phyloP scores from a whole-genome alignment of 1,140 invertebrate species.

The Heterodera schachtii region DNA sequence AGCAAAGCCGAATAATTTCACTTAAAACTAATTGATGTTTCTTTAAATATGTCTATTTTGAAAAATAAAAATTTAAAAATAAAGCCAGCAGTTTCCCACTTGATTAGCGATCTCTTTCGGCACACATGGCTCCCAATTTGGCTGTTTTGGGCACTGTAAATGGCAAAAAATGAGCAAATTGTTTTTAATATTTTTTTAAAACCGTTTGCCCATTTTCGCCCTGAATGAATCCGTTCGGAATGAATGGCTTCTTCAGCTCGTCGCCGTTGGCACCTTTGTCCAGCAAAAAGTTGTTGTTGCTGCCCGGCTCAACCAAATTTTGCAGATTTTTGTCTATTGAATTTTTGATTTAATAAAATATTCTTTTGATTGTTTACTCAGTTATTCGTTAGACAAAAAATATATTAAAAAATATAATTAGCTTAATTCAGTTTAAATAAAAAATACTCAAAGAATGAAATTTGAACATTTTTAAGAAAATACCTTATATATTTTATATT shows the following conservation, averaged over 20 bases:
- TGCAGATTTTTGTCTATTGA: slow-evolving; percentile 1
- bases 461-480: background rate
- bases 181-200: background rate
- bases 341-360: too few species aligned
- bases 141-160: slow-evolving; percentile 51
- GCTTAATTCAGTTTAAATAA: too few species aligned
- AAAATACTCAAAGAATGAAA: background rate
- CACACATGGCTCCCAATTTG: slow-evolving; percentile 64
- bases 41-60: too few species aligned
- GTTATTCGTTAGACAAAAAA: too few species aligned
- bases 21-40: too few species aligned
- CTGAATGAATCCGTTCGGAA: background rate
- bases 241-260: slow-evolving; percentile 11
- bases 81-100: background rate
- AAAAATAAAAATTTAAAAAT: too few species aligned
- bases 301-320: slow-evolving; percentile 1
- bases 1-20: too few species aligned
- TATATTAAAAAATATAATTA: too few species aligned
- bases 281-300: background rate
- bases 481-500: too few species aligned
- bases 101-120: slow-evolving; percentile 62
- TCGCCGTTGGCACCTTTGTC: background rate
- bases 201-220: slow-evolving; percentile 26
- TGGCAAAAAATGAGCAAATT: background rate
- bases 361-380: too few species aligned